These are phyloP conservation scores for Notospermus geniculatus DNA, from an alignment of 1,140 invertebrate genomes.

Conservation along the genomic window DNA sequence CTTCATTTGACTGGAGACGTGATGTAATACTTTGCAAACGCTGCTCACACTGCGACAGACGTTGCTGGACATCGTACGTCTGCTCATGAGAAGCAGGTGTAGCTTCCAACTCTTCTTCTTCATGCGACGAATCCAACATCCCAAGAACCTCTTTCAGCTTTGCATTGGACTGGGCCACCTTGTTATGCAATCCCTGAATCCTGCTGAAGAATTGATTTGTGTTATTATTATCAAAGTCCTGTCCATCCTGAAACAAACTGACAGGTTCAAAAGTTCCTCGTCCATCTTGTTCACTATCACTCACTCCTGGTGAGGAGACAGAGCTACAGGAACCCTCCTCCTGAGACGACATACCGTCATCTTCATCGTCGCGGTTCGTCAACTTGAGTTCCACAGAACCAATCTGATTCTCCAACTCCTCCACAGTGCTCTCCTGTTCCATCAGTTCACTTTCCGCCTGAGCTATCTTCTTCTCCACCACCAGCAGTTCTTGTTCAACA, in stretches of 20 bases:
- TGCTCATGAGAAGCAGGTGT: constrained; percentile 1
- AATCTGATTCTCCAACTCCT: constrained; percentile 4
- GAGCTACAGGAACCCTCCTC: not conserved
- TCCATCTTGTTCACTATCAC: not conserved
- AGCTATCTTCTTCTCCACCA: not conserved
- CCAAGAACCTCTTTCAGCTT: constrained; percentile 7
- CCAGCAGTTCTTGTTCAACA: constrained; percentile 2
- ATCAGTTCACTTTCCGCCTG: constrained; percentile 4
- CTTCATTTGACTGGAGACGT: no score
- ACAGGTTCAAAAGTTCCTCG: not conserved
- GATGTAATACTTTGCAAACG: no score
- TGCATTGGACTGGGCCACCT: constrained; percentile 3
- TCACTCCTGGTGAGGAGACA: not conserved
- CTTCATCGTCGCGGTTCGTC: not conserved
- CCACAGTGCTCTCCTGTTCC: not conserved
- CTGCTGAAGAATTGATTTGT: not conserved
- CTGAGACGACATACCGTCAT: not conserved
- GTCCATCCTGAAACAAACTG: no score
- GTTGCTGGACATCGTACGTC: not conserved
- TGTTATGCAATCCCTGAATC: constrained; percentile 6
- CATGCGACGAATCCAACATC: not conserved
- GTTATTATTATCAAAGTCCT: not conserved
- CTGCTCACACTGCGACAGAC: not conserved
- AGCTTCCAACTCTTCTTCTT: not conserved
- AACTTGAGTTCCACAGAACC: constrained; percentile 2